Evolutionary conservation across 1,140 invertebrate genomes (phyloP).

Genomic region (Heterodera carotae): DNA sequence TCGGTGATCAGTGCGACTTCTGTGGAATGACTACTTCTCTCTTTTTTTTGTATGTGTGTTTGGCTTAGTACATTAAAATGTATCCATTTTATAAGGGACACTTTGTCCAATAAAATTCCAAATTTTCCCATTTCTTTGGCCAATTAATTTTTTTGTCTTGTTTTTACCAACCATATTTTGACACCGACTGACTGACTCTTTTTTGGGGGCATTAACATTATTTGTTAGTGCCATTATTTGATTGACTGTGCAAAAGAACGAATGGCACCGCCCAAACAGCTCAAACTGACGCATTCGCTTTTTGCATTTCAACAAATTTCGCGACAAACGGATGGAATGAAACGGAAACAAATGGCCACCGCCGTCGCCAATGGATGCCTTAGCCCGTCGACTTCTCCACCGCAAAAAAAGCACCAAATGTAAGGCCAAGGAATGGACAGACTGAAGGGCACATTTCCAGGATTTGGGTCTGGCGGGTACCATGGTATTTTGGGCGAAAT

Average conservation of each 20-base stretch:
- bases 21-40: background rate
- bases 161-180: background rate
- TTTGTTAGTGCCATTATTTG: too few species aligned
- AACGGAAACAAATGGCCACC: constrained; percentile 12
- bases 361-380: background rate
- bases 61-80: too few species aligned
- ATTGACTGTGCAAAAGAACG: too few species aligned
- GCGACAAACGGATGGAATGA: background rate
- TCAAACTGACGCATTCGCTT: constrained; percentile 25
- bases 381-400: background rate
- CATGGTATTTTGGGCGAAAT: background rate
- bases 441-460: too few species aligned
- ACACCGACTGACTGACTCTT: too few species aligned
- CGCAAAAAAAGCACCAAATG: background rate
- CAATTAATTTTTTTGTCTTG: background rate
- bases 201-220: too few species aligned
- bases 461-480: background rate
- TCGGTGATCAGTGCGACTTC: background rate
- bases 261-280: too few species aligned
- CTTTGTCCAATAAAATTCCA: too few species aligned
- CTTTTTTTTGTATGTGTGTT: too few species aligned
- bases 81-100: too few species aligned
- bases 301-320: constrained; percentile 4
- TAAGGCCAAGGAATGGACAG: background rate
- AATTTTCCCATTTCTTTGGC: background rate